Conservation (phyloP, 2,797 vertebrate species). For the Pseudomugil tenellus region DNA sequence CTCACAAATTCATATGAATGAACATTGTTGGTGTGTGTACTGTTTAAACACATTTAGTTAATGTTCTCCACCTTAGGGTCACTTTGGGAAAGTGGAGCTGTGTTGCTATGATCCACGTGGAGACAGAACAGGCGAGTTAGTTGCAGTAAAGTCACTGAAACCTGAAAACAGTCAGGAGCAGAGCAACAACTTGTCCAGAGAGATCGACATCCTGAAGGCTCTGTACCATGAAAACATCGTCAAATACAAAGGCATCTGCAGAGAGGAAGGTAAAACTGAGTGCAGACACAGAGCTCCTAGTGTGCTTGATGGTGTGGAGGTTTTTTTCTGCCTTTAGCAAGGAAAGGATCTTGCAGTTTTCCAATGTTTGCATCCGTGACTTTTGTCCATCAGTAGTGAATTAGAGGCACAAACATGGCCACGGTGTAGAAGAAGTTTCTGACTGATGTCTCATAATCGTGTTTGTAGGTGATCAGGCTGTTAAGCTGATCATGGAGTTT, state of each 20-base stretch:
- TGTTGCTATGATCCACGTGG: slow-evolving; percentile 95
- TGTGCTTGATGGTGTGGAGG: no score
- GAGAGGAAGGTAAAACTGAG: slow-evolving; percentile 87
- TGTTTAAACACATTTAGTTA: background rate
- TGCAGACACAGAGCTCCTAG: background rate
- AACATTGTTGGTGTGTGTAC: background rate
- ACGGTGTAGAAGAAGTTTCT: background rate
- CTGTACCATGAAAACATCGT: slow-evolving; percentile 98
- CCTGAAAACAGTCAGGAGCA: slow-evolving; percentile 92
- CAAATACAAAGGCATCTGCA: slow-evolving; percentile 97
- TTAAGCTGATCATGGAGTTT: slow-evolving; percentile 98
- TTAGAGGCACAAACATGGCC: background rate
- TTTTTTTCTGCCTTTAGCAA: background rate
- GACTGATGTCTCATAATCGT: slow-evolving; percentile 5
- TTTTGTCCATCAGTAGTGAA: no score
- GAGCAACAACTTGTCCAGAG: slow-evolving; percentile 90
- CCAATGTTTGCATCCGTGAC: background rate
- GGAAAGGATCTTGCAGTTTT: background rate
- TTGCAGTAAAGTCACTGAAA: slow-evolving; percentile 97
- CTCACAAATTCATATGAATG: background rate
- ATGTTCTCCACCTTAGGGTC: slow-evolving; percentile 82
- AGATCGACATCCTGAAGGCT: slow-evolving; percentile 93
- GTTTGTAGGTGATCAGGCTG: slow-evolving; percentile 88
- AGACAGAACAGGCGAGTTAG: slow-evolving; percentile 93
- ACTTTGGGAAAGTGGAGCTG: slow-evolving; percentile 97